phyloP scores from a whole-genome alignment of 2,113 vertebrate genomes.

The Acanthochromis polyacanthus region DNA sequence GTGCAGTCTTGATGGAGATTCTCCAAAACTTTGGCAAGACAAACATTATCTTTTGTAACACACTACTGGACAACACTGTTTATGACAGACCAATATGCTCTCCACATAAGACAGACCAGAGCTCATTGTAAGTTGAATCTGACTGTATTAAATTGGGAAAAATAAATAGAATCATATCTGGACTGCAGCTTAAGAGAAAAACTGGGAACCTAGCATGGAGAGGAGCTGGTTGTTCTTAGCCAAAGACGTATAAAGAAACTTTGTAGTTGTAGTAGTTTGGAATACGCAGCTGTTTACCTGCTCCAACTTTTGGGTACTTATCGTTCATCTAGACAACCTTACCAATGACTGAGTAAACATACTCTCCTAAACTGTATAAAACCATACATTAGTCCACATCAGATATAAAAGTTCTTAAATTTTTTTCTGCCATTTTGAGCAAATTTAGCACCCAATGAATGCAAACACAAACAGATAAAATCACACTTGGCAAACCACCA shows the following conservation, averaged over 20 bases:
- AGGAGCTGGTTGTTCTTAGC: background rate
- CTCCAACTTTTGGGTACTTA: background rate
- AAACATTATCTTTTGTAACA: too few relatives aligned
- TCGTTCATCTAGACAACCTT: background rate
- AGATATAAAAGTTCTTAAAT: too few relatives aligned
- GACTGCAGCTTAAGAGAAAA: too few relatives aligned
- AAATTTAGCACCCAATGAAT: background rate
- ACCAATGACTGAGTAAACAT: background rate
- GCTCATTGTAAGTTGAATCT: too few relatives aligned
- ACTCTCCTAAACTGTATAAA: background rate
- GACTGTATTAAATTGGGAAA: too few relatives aligned
- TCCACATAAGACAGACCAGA: too few relatives aligned
- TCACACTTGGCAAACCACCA: background rate
- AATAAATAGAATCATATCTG: too few relatives aligned
- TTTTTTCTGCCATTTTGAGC: background rate
- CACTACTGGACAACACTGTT: too few relatives aligned
- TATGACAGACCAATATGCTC: too few relatives aligned
- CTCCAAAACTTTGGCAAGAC: too few relatives aligned
- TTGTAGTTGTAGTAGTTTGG: background rate
- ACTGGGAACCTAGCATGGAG: too few relatives aligned
- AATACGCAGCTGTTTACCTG: background rate
- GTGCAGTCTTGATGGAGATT: too few relatives aligned
- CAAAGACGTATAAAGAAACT: background rate
- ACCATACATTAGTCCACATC: background rate
- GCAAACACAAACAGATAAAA: constrained; percentile 9